These are phyloP conservation scores for Platyscapa corneri DNA, from an alignment of 1,140 invertebrate genomes.

Conservation along the genomic window DNA sequence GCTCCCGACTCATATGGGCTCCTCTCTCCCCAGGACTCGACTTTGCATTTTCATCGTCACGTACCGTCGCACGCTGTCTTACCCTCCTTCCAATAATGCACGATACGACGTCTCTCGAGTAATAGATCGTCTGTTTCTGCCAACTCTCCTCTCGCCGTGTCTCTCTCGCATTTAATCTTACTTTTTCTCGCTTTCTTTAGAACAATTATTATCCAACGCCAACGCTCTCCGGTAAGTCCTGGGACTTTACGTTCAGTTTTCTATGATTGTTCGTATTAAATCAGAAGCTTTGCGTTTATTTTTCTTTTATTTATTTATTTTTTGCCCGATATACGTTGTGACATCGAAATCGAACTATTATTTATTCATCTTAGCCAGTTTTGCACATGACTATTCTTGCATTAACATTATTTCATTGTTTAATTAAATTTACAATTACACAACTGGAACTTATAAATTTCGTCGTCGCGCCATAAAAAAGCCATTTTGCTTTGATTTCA, in stretches of 20 bases:
- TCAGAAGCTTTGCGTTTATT: background rate
- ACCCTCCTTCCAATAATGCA: background rate
- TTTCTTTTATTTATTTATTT: background rate
- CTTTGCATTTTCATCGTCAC: constrained; percentile 52
- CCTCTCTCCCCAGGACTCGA: constrained; percentile 10
- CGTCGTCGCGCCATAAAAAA: no score
- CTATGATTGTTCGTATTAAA: background rate
- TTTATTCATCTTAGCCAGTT: no score
- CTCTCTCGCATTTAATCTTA: background rate
- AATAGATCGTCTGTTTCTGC: background rate
- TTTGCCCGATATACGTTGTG: no score
- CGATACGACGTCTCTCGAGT: constrained; percentile 15
- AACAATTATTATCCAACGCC: constrained; percentile 19
- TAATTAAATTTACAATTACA: no score
- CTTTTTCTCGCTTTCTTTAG: constrained; percentile 28
- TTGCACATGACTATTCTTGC: no score
- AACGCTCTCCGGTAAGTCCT: background rate
- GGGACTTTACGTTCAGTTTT: background rate
- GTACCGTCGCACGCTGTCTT: background rate
- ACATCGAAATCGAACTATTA: no score
- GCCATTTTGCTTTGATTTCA: no score
- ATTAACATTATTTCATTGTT: no score
- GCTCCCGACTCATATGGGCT: background rate
- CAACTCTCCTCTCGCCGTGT: background rate
- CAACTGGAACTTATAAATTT: no score